Percentiles rank a stretch among this genome's conserved stretches.
Evolutionary conservation across 1,140 invertebrate genomes (phyloP).

Genomic region (Myzus persicae): DNA sequence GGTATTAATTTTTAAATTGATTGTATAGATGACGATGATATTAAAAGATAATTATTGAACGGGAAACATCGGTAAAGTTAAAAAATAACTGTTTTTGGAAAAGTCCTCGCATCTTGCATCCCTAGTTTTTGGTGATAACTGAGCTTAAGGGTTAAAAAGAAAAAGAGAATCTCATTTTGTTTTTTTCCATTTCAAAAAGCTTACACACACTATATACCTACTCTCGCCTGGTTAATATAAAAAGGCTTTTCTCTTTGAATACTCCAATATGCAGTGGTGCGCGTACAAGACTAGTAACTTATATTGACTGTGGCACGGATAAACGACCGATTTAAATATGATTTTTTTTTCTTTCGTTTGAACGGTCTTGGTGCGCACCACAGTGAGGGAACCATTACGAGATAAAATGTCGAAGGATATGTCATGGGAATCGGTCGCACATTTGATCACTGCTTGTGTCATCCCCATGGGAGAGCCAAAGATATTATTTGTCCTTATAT

Average conservation of each 20-base stretch:
- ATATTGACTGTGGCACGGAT: conserved; percentile 48
- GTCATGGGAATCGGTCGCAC: not conserved
- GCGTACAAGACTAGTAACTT: conserved; percentile 26
- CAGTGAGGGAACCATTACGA: not conserved
- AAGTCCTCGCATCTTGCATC: not conserved
- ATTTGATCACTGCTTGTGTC: not conserved
- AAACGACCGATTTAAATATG: conserved; percentile 55
- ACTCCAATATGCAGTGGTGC: not conserved
- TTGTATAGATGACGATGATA: not conserved
- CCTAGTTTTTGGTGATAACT: not conserved
- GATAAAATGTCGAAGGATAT: not conserved
- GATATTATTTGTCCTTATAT: conserved; percentile 7
- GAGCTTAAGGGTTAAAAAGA: conserved; percentile 18
- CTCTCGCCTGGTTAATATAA: conserved; percentile 30
- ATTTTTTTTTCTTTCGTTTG: not conserved
- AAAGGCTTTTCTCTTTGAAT: conserved; percentile 55
- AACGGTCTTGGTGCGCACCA: not conserved
- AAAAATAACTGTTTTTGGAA: not conserved
- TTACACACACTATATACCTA: conserved; percentile 1
- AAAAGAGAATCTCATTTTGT: conserved; percentile 8
- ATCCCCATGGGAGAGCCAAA: not conserved
- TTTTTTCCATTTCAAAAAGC: conserved; percentile 44
- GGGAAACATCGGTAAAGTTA: not conserved
- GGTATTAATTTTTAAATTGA: not conserved
- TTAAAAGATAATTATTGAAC: not conserved